Evolutionary conservation across 2,797 vertebrate species (phyloP).

Genomic region (Glossophaga mutica): DNA sequence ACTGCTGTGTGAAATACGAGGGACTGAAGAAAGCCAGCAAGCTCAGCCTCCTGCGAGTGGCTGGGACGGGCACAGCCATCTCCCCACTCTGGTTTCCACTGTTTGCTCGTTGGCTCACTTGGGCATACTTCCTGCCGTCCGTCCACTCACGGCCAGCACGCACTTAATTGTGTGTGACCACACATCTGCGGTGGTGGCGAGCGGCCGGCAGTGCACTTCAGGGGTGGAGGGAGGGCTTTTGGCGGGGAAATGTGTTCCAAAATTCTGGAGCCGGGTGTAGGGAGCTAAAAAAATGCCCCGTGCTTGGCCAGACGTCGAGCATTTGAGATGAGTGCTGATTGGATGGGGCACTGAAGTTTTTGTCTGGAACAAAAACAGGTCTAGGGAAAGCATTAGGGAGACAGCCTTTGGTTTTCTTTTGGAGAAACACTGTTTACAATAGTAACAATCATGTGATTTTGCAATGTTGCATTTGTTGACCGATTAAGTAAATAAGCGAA

Average conservation of each 20-base stretch:
- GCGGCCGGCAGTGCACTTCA: background rate
- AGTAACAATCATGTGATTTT: slow-evolving; percentile 13
- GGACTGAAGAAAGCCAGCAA: background rate
- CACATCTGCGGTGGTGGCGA: slow-evolving; percentile 32
- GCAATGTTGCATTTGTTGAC: slow-evolving; percentile 43
- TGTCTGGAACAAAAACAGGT: background rate
- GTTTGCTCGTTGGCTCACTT: background rate
- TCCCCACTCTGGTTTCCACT: background rate
- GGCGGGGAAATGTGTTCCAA: background rate
- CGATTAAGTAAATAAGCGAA: slow-evolving; percentile 50
- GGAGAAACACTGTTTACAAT: slow-evolving; percentile 38
- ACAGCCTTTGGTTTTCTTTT: slow-evolving; percentile 6
- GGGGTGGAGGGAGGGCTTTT: background rate
- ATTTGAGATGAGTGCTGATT: background rate
- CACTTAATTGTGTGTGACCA: slow-evolving; percentile 41
- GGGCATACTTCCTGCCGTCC: background rate
- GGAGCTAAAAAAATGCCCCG: slow-evolving; percentile 25
- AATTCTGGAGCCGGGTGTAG: background rate
- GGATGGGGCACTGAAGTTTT: background rate
- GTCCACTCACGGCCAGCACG: background rate
- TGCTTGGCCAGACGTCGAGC: background rate
- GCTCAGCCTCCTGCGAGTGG: background rate
- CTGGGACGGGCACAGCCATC: background rate
- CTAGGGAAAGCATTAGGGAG: background rate
- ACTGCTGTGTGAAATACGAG: background rate